A percentile compares a stretch with the other conserved stretches of the same genome.
Conservation (phyloP, 2,888 invertebrate species). For the Diaphora mendica region DNA sequence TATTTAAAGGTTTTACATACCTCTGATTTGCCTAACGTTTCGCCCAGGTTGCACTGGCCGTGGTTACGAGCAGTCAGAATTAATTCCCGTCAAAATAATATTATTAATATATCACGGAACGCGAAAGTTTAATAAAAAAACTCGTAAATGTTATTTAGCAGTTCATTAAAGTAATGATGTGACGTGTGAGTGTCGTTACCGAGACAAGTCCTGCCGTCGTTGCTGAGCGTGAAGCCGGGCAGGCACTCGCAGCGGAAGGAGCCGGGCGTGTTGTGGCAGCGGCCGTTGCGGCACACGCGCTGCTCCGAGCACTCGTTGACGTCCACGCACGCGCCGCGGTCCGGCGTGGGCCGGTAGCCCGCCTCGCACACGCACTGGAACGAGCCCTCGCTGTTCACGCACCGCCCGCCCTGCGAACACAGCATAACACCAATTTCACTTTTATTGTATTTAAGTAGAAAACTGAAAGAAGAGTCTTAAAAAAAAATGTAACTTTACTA, state of each 20-base stretch:
- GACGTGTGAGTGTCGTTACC: constrained; percentile 75
- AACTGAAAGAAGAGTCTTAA: too few species aligned
- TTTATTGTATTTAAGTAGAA: not conserved
- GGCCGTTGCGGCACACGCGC: constrained; percentile 92
- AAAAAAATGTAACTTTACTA: too few species aligned
- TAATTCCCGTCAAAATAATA: too few species aligned
- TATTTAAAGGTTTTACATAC: too few species aligned
- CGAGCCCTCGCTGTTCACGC: constrained; percentile 93
- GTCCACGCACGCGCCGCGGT: constrained; percentile 77
- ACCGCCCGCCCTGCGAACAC: constrained; percentile 93
- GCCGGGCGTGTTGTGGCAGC: constrained; percentile 92
- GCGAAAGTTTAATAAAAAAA: too few species aligned
- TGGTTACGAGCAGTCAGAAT: too few species aligned
- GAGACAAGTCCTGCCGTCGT: constrained; percentile 92
- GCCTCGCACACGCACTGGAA: constrained; percentile 94
- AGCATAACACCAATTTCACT: not conserved
- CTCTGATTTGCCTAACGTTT: too few species aligned
- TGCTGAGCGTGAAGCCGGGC: constrained; percentile 92
- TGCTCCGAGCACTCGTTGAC: constrained; percentile 89
- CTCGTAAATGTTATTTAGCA: too few species aligned
- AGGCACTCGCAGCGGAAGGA: constrained; percentile 93
- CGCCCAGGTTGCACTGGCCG: too few species aligned
- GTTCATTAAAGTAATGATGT: too few species aligned
- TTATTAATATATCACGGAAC: too few species aligned
- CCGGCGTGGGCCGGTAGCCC: constrained; percentile 89